Conservation (phyloP, 2,888 invertebrate species). For the Adineta ricciae region DNA sequence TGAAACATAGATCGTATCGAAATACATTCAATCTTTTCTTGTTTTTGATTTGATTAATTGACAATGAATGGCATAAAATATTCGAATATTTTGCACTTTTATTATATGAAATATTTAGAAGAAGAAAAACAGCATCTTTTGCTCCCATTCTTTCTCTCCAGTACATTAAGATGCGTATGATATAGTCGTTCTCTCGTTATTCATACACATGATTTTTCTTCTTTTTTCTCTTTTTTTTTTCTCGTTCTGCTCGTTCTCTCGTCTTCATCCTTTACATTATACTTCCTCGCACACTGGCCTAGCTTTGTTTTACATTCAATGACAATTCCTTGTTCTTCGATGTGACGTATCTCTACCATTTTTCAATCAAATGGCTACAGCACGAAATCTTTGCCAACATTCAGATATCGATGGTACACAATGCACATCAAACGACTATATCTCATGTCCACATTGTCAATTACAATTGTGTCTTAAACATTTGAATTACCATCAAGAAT, state of each 20-base stretch:
- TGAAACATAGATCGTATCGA: no score
- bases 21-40: no score
- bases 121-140: no score
- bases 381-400: constrained; percentile 4
- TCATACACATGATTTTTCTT: not conserved
- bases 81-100: not conserved
- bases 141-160: not conserved
- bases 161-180: not conserved
- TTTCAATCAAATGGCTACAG: not conserved
- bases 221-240: not conserved
- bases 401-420: not conserved
- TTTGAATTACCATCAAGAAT: not conserved
- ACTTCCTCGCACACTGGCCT: not conserved
- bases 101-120: not conserved
- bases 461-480: not conserved
- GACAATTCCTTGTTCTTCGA: not conserved
- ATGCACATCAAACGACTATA: not conserved
- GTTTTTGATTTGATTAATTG: no score
- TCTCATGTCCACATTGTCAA: not conserved
- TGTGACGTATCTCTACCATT: not conserved
- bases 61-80: no score
- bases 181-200: not conserved
- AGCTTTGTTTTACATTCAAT: not conserved
- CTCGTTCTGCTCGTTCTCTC: not conserved
- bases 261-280: not conserved